These are phyloP conservation scores for Falcaria lacertinaria DNA, from an alignment of 2,888 invertebrate genomes.

Conservation along the genomic window DNA sequence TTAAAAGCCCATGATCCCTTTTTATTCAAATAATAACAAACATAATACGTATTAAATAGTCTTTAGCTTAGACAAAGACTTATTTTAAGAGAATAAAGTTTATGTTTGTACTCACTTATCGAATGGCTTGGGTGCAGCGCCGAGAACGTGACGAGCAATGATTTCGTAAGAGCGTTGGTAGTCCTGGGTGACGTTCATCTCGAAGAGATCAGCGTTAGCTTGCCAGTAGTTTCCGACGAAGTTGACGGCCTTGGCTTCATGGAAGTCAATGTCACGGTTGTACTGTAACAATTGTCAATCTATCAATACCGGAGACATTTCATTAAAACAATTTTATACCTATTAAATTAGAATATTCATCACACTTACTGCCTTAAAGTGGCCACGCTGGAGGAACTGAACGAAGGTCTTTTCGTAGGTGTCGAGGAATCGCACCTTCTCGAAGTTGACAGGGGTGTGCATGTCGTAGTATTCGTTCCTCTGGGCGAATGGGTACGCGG, in stretches of 20 bases:
- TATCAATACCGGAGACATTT: background rate
- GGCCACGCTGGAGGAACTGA: slow-evolving; percentile 73
- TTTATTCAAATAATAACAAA: too few relatives aligned
- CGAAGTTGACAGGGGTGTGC: slow-evolving; percentile 63
- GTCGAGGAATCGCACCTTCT: slow-evolving; percentile 77
- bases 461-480: slow-evolving; percentile 81
- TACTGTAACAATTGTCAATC: slow-evolving; percentile 34
- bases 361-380: slow-evolving; percentile 77
- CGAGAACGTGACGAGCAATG: slow-evolving; percentile 68
- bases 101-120: slow-evolving; percentile 36
- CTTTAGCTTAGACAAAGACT: too few relatives aligned
- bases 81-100: background rate
- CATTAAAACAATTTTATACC: background rate
- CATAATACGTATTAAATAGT: too few relatives aligned
- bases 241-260: slow-evolving; percentile 68
- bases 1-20: too few relatives aligned
- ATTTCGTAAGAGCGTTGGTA: slow-evolving; percentile 80
- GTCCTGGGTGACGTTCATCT: slow-evolving; percentile 41
- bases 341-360: background rate
- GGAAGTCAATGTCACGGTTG: slow-evolving; percentile 51
- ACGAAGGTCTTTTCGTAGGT: slow-evolving; percentile 78
- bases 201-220: slow-evolving; percentile 73
- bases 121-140: slow-evolving; percentile 39
- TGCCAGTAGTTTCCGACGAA: slow-evolving; percentile 78
- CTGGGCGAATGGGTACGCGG: slow-evolving; percentile 72